Conservation (phyloP, 2,797 vertebrate species). For the Chrysocyon brachyurus region DNA sequence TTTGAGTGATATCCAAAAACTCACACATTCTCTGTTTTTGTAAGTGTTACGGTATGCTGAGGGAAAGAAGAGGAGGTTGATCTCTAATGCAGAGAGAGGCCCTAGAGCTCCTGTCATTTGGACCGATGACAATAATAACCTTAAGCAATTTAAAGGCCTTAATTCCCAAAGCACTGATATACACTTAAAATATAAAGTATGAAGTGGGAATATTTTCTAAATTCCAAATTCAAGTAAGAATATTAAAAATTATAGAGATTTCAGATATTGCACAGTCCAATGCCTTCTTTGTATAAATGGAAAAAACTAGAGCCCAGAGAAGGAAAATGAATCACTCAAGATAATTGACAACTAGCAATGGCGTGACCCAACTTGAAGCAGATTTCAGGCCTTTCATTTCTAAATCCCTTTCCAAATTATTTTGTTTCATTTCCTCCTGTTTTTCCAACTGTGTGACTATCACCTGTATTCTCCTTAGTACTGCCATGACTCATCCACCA, state of each 20-base stretch:
- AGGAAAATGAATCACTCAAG: background rate
- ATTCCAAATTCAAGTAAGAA: background rate
- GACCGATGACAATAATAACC: background rate
- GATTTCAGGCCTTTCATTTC: background rate
- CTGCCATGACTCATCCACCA: background rate
- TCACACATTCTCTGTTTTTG: background rate
- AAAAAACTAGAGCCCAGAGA: background rate
- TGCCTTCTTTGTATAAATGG: background rate
- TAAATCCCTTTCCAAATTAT: background rate
- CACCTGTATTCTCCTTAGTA: background rate
- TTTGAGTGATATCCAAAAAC: constrained; percentile 7
- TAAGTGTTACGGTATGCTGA: background rate
- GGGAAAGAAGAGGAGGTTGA: background rate
- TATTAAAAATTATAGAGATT: background rate
- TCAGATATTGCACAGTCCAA: background rate
- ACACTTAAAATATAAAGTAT: background rate
- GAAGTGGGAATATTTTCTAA: background rate
- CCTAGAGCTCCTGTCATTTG: background rate
- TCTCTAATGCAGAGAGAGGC: background rate
- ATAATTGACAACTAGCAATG: background rate
- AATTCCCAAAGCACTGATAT: background rate
- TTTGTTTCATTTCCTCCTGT: background rate
- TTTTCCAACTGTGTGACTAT: background rate
- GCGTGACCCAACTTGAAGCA: background rate
- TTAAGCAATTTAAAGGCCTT: background rate